Evolutionary conservation across 2,113 vertebrate genomes (phyloP).

Genomic region (Marmota flaviventris): DNA sequence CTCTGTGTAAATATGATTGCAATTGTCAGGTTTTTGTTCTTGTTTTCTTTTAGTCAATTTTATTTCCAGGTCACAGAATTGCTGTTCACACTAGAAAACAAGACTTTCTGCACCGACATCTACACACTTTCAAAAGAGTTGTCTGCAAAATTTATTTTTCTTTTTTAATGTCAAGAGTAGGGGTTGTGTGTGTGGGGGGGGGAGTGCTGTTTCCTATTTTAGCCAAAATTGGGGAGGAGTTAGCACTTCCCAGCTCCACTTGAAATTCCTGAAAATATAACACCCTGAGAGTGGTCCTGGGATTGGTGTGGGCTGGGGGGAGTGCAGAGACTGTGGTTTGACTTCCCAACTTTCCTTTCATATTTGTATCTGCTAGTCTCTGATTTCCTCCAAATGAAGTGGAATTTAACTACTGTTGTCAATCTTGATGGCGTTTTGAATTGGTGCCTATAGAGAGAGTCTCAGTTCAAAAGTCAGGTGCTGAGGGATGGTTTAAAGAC

Average conservation of each 20-base stretch:
- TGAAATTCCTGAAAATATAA: background rate
- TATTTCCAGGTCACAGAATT: conserved; percentile 88
- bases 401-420: conserved; percentile 84
- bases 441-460: conserved; percentile 75
- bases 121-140: conserved; percentile 28
- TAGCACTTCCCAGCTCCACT: conserved; percentile 83
- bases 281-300: background rate
- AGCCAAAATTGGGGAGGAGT: conserved; percentile 64
- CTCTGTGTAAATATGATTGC: conserved; percentile 94
- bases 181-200: background rate
- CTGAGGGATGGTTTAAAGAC: conserved; percentile 85
- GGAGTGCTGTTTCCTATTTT: conserved; percentile 53
- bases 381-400: conserved; percentile 37
- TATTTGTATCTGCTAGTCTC: conserved; percentile 81
- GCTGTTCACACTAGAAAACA: conserved; percentile 73
- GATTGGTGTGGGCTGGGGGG: background rate
- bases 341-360: conserved; percentile 82
- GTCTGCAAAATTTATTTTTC: conserved; percentile 43
- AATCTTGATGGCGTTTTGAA: conserved; percentile 81
- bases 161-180: conserved; percentile 22
- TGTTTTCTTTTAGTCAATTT: conserved; percentile 86
- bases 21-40: conserved; percentile 86
- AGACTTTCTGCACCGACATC: conserved; percentile 15
- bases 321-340: conserved; percentile 67
- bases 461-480: conserved; percentile 71